phyloP scores from a whole-genome alignment of 2,797 vertebrate genomes.

The Syngnathus rostellatus region DNA sequence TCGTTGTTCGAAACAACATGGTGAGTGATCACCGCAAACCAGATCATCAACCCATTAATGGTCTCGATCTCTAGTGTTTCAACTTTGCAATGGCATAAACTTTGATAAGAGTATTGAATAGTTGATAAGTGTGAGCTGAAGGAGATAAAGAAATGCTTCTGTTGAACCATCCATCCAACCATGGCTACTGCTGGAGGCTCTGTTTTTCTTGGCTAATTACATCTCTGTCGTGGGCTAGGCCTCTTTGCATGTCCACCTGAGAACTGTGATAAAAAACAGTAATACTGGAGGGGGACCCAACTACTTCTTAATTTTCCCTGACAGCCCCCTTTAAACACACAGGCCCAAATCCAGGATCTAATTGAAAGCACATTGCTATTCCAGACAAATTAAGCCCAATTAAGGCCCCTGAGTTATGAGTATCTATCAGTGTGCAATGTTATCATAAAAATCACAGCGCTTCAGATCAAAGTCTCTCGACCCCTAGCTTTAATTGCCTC shows the following conservation, averaged over 20 bases:
- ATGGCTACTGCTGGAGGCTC: conserved; percentile 44
- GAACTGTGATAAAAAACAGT: conserved; percentile 89
- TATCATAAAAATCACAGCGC: conserved; percentile 99
- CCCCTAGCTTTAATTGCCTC: conserved; percentile 96
- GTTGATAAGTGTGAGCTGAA: neutral
- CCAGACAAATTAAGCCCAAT: conserved; percentile 99
- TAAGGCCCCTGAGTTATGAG: conserved; percentile 99
- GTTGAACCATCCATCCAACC: conserved; percentile 40
- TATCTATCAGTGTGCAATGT: conserved; percentile 97
- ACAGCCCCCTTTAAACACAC: conserved; percentile 94
- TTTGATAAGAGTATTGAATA: neutral
- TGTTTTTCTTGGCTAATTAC: conserved; percentile 82
- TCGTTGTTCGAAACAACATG: neutral
- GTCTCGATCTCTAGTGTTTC: neutral
- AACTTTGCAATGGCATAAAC: neutral
- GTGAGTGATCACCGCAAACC: neutral
- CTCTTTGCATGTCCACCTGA: conserved; percentile 44
- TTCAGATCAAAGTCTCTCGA: conserved; percentile 95
- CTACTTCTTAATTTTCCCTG: conserved; percentile 97
- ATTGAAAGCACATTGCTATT: conserved; percentile 99
- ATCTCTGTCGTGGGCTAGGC: conserved; percentile 79
- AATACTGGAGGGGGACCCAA: conserved; percentile 81
- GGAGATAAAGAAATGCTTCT: conserved; percentile 10
- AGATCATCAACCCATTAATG: neutral
- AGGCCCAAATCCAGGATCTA: conserved; percentile 83